Percentiles rank a stretch among this genome's conserved stretches.
Conservation (phyloP, 2,888 invertebrate species). For the Eutolmus rufibarbis region DNA sequence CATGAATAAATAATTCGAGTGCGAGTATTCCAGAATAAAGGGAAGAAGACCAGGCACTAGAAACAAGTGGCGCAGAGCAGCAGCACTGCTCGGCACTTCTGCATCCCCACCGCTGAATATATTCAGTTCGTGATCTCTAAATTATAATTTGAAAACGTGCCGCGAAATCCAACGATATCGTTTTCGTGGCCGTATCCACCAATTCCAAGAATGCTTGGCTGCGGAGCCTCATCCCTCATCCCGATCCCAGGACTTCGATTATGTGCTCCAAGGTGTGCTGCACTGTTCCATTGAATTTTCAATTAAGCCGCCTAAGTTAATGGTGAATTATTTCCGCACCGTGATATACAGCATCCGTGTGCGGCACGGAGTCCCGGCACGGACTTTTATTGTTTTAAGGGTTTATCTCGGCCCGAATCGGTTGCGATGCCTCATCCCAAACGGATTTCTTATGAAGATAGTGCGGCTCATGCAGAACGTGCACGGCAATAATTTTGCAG, state of each 20-base stretch:
- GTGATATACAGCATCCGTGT: not conserved
- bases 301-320: conserved; percentile 41
- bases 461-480: not conserved
- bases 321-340: conserved; percentile 33
- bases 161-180: conserved; percentile 43
- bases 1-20: conserved; percentile 37
- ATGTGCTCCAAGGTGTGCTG: conserved; percentile 29
- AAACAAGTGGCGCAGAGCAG: not conserved
- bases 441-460: not conserved
- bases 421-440: not conserved
- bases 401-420: not conserved
- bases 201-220: conserved; percentile 21
- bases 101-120: conserved; percentile 14
- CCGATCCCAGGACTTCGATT: conserved; percentile 35
- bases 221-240: conserved; percentile 26
- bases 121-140: conserved; percentile 43
- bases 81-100: not conserved
- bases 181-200: conserved; percentile 10
- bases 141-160: conserved; percentile 45
- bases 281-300: conserved; percentile 37
- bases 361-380: not conserved
- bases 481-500: not conserved
- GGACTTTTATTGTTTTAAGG: conserved; percentile 25
- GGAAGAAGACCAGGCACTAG: not conserved
- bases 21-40: conserved; percentile 15